Evolutionary conservation across 2,888 invertebrate genomes (phyloP), one percentile per base, ranked within the genome.

Genomic region (Plebejus argus): DNA sequence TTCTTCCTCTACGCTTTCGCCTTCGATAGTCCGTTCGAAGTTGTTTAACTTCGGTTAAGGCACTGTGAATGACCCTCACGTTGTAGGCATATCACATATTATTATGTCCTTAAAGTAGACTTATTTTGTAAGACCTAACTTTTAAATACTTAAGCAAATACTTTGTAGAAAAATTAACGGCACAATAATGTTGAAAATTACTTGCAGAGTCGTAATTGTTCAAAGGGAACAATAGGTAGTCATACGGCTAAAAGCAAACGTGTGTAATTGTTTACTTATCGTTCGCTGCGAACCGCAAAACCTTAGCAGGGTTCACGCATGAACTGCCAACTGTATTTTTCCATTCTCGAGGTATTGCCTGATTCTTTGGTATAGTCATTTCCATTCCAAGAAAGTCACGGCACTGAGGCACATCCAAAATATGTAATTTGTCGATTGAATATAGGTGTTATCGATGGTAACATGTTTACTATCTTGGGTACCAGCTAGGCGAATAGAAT

Each of bases 1-100:
- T 88, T 90, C 85, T 85, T 90, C 89, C 86, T 89, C 85, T 89
- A 91, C 91, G 93, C 92, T 92, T 93, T 93, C 93, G 88, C 88
- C 86, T 89, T 88, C 45, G 23, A 74, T 74, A 20, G 53, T 53
- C 53, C 18, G 45, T 45, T 45, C 45, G 1, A 53, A 53, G 53
- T 53, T 18, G 53, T 18, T 53, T 53, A 53, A 53, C 53, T 53
- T 53, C 5, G 53, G 45, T 45, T 45, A 45, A 5, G 53, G 5
- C 18, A 53, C 53, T 53, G 53, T 53, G 18, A 53, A 53, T 49
- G 49, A 18, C 4, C 49, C 49, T 49, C 3, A 49, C 10, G 10
- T 45, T 45, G 10, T 45, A 45, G 45, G 45, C 18, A 53, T 53
- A n/a, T n/a, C n/a, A n/a, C n/a, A n/a, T n/a, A n/a, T n/a, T n/a